phyloP scores from a whole-genome alignment of 2,888 invertebrate species.

The Cylindroiulus punctatus region DNA sequence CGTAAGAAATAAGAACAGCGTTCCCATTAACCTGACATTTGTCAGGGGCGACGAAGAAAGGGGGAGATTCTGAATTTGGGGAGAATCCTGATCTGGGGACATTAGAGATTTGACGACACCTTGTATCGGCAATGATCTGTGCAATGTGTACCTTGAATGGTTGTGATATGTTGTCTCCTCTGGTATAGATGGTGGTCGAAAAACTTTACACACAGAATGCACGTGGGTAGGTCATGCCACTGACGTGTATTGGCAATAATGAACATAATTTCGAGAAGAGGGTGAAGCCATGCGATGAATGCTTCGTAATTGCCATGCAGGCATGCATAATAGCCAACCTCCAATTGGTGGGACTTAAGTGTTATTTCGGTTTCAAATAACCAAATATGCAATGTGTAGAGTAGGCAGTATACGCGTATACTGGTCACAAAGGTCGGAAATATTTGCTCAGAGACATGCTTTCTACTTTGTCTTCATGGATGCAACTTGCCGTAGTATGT shows the following conservation, averaged over 20 bases:
- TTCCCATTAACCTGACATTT: not conserved
- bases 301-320: not conserved
- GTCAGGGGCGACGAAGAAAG: not conserved
- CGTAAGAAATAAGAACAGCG: not conserved
- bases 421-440: too few species aligned
- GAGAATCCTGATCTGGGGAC: not conserved
- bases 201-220: not conserved
- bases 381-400: not conserved
- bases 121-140: not conserved
- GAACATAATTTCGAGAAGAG: not conserved
- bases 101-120: not conserved
- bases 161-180: constrained; percentile 19
- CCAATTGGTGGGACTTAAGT: not conserved
- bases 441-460: not conserved
- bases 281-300: not conserved
- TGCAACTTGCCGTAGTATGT: not conserved
- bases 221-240: not conserved
- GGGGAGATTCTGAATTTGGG: not conserved
- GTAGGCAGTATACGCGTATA: too few species aligned
- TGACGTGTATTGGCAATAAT: not conserved
- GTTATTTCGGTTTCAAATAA: not conserved
- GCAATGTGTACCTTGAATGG: not conserved
- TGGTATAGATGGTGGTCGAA: not conserved
- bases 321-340: not conserved
- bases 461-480: not conserved